Evolutionary conservation across 2,888 invertebrate genomes (phyloP).

Genomic region (Dynastes maya): DNA sequence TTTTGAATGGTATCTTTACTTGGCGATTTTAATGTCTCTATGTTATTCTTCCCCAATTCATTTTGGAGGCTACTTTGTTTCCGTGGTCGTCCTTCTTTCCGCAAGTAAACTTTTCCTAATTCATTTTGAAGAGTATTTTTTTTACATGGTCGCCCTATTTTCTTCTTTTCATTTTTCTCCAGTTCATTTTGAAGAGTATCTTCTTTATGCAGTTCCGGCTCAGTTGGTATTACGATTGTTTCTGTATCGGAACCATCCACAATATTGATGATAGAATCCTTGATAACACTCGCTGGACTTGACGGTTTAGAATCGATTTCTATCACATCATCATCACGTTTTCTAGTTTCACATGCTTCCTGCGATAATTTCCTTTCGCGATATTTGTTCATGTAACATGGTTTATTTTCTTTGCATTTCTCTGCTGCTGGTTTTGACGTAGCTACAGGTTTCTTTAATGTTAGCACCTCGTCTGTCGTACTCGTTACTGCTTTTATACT

Average conservation of each 20-base stretch:
- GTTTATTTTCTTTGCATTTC: conserved; percentile 27
- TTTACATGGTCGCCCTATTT: no score
- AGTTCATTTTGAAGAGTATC: no score
- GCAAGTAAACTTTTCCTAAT: no score
- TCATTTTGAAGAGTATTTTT: background rate
- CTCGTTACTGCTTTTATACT: conserved; percentile 1
- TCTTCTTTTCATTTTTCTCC: no score
- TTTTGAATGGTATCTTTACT: no score
- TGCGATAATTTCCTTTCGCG: conserved; percentile 28
- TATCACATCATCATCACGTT: conserved; percentile 8
- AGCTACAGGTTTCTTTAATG: background rate
- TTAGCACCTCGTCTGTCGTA: background rate
- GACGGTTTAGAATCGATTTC: conserved; percentile 25
- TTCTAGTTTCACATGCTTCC: conserved; percentile 7
- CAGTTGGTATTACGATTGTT: background rate
- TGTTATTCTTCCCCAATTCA: no score
- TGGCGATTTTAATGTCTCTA: no score
- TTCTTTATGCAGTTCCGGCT: background rate
- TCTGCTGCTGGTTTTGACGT: background rate
- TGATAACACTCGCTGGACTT: background rate
- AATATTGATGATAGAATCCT: background rate
- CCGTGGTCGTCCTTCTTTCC: background rate
- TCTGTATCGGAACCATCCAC: background rate
- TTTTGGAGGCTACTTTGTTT: no score
- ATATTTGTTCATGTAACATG: conserved; percentile 36